phyloP scores from a whole-genome alignment of 2,797 vertebrate species.

The Sebastes elongatus region DNA sequence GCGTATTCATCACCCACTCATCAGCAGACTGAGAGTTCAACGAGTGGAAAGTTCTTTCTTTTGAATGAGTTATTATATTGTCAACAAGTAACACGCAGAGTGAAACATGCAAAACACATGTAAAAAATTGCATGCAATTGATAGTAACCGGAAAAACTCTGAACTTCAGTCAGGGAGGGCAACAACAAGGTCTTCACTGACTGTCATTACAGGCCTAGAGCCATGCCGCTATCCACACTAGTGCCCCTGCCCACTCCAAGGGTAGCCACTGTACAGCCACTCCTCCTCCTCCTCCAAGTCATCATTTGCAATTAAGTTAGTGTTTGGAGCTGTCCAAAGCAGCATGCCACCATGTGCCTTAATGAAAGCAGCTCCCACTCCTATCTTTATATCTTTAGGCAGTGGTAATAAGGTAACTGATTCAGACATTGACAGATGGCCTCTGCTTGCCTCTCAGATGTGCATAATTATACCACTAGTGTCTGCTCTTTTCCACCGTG shows the following conservation, averaged over 20 bases:
- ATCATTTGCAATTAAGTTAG: conserved; percentile 80
- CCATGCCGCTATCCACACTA: conserved; percentile 43
- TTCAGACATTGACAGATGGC: conserved; percentile 85
- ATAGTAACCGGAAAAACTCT: conserved; percentile 19
- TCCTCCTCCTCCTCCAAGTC: conserved; percentile 64
- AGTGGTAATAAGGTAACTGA: conserved; percentile 84
- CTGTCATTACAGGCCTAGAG: conserved; percentile 63
- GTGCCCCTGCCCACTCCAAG: conserved; percentile 78
- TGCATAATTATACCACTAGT: conserved; percentile 81
- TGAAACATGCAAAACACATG: conserved; percentile 47
- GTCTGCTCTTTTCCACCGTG: conserved; percentile 75
- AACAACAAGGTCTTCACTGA: conserved; percentile 46
- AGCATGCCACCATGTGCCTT: conserved; percentile 75
- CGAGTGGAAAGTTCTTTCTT: conserved; percentile 49
- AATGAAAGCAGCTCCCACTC: conserved; percentile 82
- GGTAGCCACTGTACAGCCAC: conserved; percentile 65
- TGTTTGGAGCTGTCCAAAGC: conserved; percentile 74
- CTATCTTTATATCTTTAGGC: conserved; percentile 84
- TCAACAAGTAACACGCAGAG: conserved; percentile 26
- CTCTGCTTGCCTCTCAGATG: conserved; percentile 81
- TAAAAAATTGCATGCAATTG: conserved; percentile 44
- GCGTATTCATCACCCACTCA: conserved; percentile 63
- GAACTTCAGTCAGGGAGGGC: conserved; percentile 44
- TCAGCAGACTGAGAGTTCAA: conserved; percentile 55
- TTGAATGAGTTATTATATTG: conserved; percentile 42